Percentiles rank a stretch among this genome's conserved stretches.
Conservation (phyloP, 1,140 invertebrate genomes). For the Caenorhabditis tropicalis region DNA sequence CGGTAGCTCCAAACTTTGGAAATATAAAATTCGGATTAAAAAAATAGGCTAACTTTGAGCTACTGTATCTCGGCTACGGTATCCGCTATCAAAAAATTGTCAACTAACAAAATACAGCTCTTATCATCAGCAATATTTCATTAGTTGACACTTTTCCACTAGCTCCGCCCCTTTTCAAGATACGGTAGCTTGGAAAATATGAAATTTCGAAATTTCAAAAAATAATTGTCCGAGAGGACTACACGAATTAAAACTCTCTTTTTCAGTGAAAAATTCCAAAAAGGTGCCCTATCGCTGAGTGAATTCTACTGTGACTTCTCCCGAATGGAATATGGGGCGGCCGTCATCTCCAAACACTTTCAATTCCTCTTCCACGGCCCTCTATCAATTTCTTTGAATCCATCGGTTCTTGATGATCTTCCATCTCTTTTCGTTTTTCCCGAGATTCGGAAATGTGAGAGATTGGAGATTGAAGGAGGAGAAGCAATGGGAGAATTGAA, state of each 20-base stretch:
- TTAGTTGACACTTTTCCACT: too few relatives aligned
- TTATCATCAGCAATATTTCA: too few relatives aligned
- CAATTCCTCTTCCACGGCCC: background rate
- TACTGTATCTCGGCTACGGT: too few relatives aligned
- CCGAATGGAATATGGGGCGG: background rate
- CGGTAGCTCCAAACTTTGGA: too few relatives aligned
- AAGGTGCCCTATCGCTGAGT: background rate
- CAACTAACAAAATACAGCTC: too few relatives aligned
- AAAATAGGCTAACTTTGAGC: too few relatives aligned
- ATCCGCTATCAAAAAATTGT: too few relatives aligned
- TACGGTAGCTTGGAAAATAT: too few relatives aligned
- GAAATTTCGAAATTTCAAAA: too few relatives aligned
- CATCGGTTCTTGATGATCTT: background rate
- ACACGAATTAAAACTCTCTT: background rate
- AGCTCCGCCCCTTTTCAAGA: too few relatives aligned
- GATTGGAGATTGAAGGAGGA: background rate
- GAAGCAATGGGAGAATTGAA: too few relatives aligned
- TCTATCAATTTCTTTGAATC: background rate
- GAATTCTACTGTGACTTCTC: background rate
- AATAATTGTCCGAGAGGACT: background rate
- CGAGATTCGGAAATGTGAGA: background rate
- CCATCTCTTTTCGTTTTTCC: background rate
- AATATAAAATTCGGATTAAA: too few relatives aligned
- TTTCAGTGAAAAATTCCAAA: background rate
- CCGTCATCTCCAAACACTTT: background rate